These are phyloP conservation scores for Pelosia muscerda DNA, from an alignment of 2,888 invertebrate species.

Conservation along the genomic window DNA sequence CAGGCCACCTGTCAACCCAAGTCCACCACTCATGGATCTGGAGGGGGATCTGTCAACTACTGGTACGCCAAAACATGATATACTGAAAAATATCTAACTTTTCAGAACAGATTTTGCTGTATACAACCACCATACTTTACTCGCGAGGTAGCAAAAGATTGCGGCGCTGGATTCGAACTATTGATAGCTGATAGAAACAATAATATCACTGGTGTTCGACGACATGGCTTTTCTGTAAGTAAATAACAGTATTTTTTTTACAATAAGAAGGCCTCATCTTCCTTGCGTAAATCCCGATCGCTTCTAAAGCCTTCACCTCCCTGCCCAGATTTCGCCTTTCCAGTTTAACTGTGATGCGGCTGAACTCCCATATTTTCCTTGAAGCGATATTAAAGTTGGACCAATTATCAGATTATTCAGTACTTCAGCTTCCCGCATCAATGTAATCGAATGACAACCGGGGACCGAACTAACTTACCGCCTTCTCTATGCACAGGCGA, in stretches of 20 bases:
- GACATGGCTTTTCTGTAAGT: constrained; percentile 48
- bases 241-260: not conserved
- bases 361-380: no score
- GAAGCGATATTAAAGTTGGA: no score
- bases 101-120: constrained; percentile 56
- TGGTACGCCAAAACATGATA: not conserved
- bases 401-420: no score
- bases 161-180: constrained; percentile 57
- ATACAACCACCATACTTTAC: constrained; percentile 74
- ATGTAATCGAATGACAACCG: no score
- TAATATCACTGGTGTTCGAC: constrained; percentile 55
- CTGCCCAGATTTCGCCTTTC: no score
- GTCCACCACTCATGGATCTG: no score
- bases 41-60: no score
- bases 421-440: no score
- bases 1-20: no score
- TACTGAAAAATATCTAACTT: not conserved
- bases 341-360: no score
- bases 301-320: not conserved
- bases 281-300: not conserved
- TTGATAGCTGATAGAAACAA: constrained; percentile 39
- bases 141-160: constrained; percentile 58
- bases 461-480: no score
- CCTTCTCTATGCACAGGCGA: no score
- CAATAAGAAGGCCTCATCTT: not conserved